Base-by-base conservation (phyloP, 2,888 invertebrate species). In the Smittia sp. region DNA sequence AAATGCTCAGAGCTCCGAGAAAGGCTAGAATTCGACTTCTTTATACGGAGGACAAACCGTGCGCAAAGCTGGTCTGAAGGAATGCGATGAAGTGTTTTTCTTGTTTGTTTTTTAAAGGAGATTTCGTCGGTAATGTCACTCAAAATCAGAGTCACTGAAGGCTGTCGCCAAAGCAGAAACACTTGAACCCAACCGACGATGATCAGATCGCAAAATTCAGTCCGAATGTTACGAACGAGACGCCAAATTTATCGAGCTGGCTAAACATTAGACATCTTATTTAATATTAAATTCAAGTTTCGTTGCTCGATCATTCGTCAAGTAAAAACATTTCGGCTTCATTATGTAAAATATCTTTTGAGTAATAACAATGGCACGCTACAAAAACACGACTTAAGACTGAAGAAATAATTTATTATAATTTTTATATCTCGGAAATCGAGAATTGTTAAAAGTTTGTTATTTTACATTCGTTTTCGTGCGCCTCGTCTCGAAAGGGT, bases 341-440 rank as follows among this genome's bases (percentile, higher is more conserved):
- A 58, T 58, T 58, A 58, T 58, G 58, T 58, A 58, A 58, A 24
- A 58, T 58, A 46, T 46, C 39, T 46, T 46, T 58, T 58, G 58
- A 58, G 15, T 58, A 58, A 58, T 58, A 58, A 58, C 58, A 58
- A 58, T 58, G 58, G 58, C 58, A 58, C 58, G 58, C 58, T 22
- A 58, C 58, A 58, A 58, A 58, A 58, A 58, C 58, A 58, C 24
- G 58, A 24, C 24, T 58, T 22, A 58, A 58, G 58, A 22, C 58
- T n/a, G 58, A 22, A 18, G 4, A 58, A 58, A 58, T 58, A 58
- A 58, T 58, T 58, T 58, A 58, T 58, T 58, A 58, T 58, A 58
- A 58, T 22, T 58, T 54, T 58, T 15, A 46, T 46, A 46, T 46
- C 46, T 46, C 46, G 15, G 46, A 46, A 46, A 46, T 58, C 58